These are phyloP conservation scores for Daktulosphaira vitifoliae DNA, from an alignment of 1,140 invertebrate species.

Conservation along the genomic window DNA sequence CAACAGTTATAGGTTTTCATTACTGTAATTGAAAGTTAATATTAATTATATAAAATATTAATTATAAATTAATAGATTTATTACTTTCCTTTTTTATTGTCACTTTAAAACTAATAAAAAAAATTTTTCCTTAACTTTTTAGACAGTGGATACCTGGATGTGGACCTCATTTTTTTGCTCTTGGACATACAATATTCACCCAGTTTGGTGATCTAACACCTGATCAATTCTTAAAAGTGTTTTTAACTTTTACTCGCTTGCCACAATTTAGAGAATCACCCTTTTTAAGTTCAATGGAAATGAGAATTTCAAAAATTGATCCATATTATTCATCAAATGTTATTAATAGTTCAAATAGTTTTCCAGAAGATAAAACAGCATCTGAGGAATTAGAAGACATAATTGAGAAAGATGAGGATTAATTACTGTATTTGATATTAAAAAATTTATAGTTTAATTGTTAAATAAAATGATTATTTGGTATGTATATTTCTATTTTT, in stretches of 20 bases:
- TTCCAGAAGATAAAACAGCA: not conserved
- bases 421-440: no score
- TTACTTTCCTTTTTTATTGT: no score
- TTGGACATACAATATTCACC: conserved; percentile 45
- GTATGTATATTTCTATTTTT: no score
- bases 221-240: conserved; percentile 43
- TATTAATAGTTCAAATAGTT: not conserved
- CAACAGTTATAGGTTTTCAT: no score
- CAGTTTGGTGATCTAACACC: conserved; percentile 44
- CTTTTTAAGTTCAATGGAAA: conserved; percentile 40
- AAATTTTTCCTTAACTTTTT: no score
- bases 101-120: no score
- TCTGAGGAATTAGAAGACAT: not conserved
- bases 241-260: conserved; percentile 43
- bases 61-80: no score
- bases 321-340: not conserved
- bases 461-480: no score
- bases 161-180: conserved; percentile 44
- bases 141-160: conserved; percentile 47
- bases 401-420: not conserved
- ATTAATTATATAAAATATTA: no score
- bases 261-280: conserved; percentile 43
- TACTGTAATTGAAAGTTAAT: no score
- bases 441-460: no score
- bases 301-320: conserved; percentile 5